Conservation (phyloP, 2,797 vertebrate species). For the Rallus crepitans region DNA sequence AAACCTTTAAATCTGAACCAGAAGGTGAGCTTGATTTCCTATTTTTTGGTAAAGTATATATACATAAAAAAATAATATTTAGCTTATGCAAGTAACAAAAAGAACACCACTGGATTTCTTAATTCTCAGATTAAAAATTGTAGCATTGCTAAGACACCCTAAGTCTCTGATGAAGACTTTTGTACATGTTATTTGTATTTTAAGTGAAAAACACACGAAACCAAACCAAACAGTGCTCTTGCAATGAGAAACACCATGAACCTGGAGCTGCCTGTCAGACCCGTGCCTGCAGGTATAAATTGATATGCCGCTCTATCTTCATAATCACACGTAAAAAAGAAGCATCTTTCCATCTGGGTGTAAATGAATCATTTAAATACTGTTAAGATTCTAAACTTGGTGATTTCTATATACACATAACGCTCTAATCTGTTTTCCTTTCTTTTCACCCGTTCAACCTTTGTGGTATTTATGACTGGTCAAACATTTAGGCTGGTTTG, state of each 20-base stretch:
- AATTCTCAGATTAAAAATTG: not conserved
- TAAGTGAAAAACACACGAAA: not conserved
- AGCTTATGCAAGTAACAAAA: not conserved
- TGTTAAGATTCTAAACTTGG: not conserved
- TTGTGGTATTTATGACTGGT: not conserved
- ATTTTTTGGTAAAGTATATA: not conserved
- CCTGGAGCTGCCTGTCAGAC: not conserved
- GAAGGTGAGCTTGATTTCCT: not conserved
- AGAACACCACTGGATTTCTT: not conserved
- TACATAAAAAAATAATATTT: not conserved
- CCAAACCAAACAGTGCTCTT: not conserved
- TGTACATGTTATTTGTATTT: not conserved
- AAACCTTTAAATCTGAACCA: not conserved
- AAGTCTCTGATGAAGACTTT: not conserved
- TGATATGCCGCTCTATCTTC: not conserved
- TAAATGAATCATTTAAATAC: conserved; percentile 19
- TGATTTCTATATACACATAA: not conserved
- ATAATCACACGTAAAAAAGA: not conserved
- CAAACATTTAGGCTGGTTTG: conserved; percentile 7
- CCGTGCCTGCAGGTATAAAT: not conserved
- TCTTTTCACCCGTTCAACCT: not conserved
- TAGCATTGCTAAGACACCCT: not conserved
- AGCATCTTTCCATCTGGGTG: not conserved
- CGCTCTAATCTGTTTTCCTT: not conserved
- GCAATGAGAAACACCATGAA: not conserved